A percentile compares a stretch with the other conserved stretches of the same genome.
phyloP scores from a whole-genome alignment of 2,797 vertebrate genomes.

The Schizopygopsis malacanthus region DNA sequence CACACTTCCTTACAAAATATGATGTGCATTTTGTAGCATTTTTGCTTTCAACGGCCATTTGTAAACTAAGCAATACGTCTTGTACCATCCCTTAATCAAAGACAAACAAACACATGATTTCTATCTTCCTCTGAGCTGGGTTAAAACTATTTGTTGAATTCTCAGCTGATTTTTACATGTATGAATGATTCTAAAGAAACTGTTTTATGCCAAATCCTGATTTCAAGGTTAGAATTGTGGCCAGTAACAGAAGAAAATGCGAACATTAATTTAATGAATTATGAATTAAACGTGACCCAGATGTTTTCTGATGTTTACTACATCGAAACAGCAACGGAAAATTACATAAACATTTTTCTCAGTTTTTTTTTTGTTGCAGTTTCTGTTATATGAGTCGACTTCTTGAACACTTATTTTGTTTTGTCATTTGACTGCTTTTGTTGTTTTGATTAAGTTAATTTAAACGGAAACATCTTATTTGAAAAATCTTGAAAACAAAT shows the following conservation, averaged over 20 bases:
- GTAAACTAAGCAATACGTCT: not conserved
- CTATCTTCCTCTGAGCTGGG: not conserved
- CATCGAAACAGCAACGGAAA: not conserved
- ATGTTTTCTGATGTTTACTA: not conserved
- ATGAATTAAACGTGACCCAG: not conserved
- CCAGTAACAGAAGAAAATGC: not conserved
- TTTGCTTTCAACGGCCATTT: not conserved
- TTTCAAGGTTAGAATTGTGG: not conserved
- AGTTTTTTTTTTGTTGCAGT: not conserved
- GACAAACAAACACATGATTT: not conserved
- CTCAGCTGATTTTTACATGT: not conserved
- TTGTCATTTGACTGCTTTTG: not conserved
- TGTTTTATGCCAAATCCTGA: not conserved
- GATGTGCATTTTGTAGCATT: not conserved
- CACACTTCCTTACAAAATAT: not conserved
- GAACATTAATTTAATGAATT: not conserved
- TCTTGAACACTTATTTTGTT: too few relatives aligned
- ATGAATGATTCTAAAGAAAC: not conserved
- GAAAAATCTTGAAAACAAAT: not conserved
- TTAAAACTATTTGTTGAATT: not conserved
- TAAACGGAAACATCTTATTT: not conserved
- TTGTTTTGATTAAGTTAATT: not conserved
- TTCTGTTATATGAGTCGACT: not conserved
- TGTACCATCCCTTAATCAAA: not conserved
- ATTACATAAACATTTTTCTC: not conserved